A percentile compares a stretch with the other conserved stretches of the same genome.
phyloP scores from a whole-genome alignment of 1,140 invertebrate species.

The Bradynema listronoti region DNA sequence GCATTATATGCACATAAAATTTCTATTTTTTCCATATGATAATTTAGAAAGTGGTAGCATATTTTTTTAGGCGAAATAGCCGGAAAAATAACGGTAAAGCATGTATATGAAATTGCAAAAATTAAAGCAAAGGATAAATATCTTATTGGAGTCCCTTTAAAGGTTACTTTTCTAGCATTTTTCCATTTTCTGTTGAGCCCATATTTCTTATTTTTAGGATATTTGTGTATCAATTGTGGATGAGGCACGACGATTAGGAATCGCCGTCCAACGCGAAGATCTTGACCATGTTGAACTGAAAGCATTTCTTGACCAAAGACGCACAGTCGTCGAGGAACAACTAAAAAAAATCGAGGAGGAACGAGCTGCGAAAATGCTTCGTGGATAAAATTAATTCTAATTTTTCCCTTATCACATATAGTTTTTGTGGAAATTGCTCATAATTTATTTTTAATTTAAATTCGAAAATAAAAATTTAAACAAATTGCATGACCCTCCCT shows the following conservation, averaged over 20 bases:
- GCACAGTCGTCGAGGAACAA: conserved; percentile 70
- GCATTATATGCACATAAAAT: conserved; percentile 11
- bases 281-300: conserved; percentile 75
- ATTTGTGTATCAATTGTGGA: background rate
- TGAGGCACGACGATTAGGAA: conserved; percentile 8
- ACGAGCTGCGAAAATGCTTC: conserved; percentile 82
- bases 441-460: no score
- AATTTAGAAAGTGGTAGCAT: background rate
- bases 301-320: conserved; percentile 71
- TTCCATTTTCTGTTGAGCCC: conserved; percentile 74
- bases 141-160: conserved; percentile 65
- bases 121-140: conserved; percentile 81
- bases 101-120: conserved; percentile 94
- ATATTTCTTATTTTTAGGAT: conserved; percentile 40
- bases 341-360: conserved; percentile 73
- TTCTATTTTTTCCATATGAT: background rate
- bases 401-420: background rate
- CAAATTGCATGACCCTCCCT: no score
- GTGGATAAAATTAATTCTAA: background rate
- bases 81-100: conserved; percentile 87
- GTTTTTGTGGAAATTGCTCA: background rate
- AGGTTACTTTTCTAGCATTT: conserved; percentile 70
- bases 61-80: conserved; percentile 65
- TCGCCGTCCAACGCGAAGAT: conserved; percentile 58
- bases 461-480: no score